phyloP scores from a whole-genome alignment of 2,888 invertebrate genomes.

The Apantesis nais region DNA sequence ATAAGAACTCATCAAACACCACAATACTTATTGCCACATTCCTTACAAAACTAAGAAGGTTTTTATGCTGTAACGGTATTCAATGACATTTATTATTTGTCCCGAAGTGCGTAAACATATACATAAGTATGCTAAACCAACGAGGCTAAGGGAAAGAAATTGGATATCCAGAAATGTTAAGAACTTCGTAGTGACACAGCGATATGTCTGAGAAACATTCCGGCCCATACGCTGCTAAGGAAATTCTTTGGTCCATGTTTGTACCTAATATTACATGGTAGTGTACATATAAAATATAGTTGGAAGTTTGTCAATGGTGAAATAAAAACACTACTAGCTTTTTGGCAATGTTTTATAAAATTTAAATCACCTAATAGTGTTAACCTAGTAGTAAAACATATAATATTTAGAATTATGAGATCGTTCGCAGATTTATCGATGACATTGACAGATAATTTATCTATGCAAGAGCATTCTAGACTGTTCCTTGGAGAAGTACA shows the following conservation, averaged over 20 bases:
- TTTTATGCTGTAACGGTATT: slow-evolving; percentile 18
- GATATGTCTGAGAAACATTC: slow-evolving; percentile 57
- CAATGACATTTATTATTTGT: slow-evolving; percentile 26
- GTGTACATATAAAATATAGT: slow-evolving; percentile 17
- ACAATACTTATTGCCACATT: slow-evolving; percentile 28
- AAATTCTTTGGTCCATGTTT: slow-evolving; percentile 35
- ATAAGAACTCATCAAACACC: slow-evolving; percentile 21
- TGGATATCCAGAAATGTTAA: slow-evolving; percentile 49
- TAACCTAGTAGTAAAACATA: background rate
- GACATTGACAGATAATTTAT: too few species aligned
- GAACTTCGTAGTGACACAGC: slow-evolving; percentile 48
- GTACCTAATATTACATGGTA: slow-evolving; percentile 6
- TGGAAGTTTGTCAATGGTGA: slow-evolving; percentile 20
- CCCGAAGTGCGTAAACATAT: slow-evolving; percentile 16
- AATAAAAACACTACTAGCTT: background rate
- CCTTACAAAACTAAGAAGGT: slow-evolving; percentile 19
- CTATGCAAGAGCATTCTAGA: too few species aligned
- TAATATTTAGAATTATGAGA: background rate
- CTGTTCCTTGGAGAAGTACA: too few species aligned
- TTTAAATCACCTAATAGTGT: background rate
- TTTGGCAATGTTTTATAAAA: background rate
- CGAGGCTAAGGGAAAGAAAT: slow-evolving; percentile 40
- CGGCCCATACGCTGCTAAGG: slow-evolving; percentile 46
- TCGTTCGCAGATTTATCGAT: too few species aligned
- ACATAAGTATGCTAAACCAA: slow-evolving; percentile 24